Conservation (phyloP, 2,113 vertebrate genomes). For the Pelmatolapia mariae region DNA sequence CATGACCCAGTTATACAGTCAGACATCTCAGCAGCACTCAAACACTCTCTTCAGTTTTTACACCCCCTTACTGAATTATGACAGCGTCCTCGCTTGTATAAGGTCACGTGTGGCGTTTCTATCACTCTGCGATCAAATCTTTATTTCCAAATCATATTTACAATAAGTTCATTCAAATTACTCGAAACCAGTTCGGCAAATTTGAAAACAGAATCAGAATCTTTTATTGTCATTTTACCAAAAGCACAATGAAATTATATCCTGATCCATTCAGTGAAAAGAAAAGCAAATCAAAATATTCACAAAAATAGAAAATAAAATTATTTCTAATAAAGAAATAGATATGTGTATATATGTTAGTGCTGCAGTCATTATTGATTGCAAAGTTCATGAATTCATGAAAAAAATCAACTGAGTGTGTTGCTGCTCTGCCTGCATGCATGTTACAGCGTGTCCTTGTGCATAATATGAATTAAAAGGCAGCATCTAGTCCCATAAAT, state of each 20-base stretch:
- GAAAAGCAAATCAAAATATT: background rate
- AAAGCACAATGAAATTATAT: background rate
- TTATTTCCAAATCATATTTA: fast-evolving
- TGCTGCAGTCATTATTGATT: background rate
- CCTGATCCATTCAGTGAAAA: fast-evolving
- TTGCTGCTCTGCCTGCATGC: background rate
- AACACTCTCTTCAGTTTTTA: background rate
- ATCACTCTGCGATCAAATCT: background rate
- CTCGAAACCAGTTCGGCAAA: fast-evolving
- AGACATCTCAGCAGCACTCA: constrained; percentile 5
- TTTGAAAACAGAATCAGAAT: background rate
- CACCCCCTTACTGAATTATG: background rate
- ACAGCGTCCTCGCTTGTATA: background rate
- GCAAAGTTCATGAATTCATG: background rate
- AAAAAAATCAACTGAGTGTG: fast-evolving
- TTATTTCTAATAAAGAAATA: background rate
- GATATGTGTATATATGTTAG: background rate
- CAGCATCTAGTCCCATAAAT: no score
- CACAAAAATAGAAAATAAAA: background rate
- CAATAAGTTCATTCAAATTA: background rate
- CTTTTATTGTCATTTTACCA: fast-evolving
- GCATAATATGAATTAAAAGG: fast-evolving
- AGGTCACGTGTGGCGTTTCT: background rate
- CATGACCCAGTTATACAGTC: constrained; percentile 29
- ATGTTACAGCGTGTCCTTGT: fast-evolving